Evolutionary conservation across 1,140 invertebrate genomes (phyloP).

Genomic region (Chrysopa pallens): DNA sequence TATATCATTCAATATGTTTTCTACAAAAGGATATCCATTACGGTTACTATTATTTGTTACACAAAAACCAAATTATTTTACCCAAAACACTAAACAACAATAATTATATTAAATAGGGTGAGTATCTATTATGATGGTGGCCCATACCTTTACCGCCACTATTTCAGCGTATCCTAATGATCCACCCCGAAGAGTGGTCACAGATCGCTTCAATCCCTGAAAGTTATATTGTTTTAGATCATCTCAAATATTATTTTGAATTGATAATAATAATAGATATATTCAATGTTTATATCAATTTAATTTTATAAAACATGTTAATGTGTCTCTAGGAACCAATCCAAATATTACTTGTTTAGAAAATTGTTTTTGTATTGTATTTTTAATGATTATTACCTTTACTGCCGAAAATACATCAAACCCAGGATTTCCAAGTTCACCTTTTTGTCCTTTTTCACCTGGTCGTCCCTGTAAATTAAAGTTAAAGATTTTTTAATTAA

Average conservation of each 20-base stretch:
- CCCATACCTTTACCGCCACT: slow-evolving; percentile 81
- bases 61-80: slow-evolving; percentile 2
- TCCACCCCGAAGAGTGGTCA: slow-evolving; percentile 71
- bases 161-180: slow-evolving; percentile 83
- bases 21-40: slow-evolving; percentile 1
- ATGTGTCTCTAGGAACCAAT: no score
- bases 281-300: no score
- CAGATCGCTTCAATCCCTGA: slow-evolving; percentile 79
- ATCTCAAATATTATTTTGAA: no score
- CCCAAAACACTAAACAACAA: slow-evolving; percentile 5
- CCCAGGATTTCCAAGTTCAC: slow-evolving; percentile 65
- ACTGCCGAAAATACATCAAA: slow-evolving; percentile 80
- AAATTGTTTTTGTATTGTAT: no score
- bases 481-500: background rate
- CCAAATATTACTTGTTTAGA: no score
- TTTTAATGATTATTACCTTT: slow-evolving; percentile 42
- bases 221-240: slow-evolving; percentile 5
- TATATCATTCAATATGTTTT: slow-evolving; percentile 12
- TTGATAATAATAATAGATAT: no score
- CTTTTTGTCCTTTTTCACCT: slow-evolving; percentile 77
- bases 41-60: slow-evolving; percentile 3
- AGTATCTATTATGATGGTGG: slow-evolving; percentile 1
- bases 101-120: background rate
- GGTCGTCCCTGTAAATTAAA: slow-evolving; percentile 48
- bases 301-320: no score